A percentile compares a stretch with the other conserved stretches of the same genome.
phyloP scores from a whole-genome alignment of 2,888 invertebrate genomes.

The Bibio marci region DNA sequence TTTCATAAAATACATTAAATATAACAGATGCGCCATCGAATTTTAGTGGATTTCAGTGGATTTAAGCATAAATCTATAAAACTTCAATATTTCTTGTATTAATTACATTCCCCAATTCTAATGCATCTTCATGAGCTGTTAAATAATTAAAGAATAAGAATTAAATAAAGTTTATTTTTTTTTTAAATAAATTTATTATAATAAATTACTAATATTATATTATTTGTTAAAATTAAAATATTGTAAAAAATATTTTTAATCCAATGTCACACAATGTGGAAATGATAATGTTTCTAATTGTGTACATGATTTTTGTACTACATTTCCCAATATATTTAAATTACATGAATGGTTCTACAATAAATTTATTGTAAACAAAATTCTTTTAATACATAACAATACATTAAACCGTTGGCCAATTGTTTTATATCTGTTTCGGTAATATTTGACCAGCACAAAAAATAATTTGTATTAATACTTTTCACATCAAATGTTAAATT shows the following conservation, averaged over 20 bases:
- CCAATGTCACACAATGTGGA: slow-evolving; percentile 24
- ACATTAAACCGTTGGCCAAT: slow-evolving; percentile 22
- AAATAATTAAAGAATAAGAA: neutral
- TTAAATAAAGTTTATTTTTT: neutral
- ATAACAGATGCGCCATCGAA: slow-evolving; percentile 25
- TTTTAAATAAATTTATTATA: neutral
- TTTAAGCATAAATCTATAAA: slow-evolving; percentile 22
- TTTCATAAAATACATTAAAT: slow-evolving; percentile 16
- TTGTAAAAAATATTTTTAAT: slow-evolving; percentile 20
- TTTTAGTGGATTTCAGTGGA: slow-evolving; percentile 27
- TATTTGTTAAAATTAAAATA: slow-evolving; percentile 25
- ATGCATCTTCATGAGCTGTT: slow-evolving; percentile 23
- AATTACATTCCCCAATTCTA: slow-evolving; percentile 19
- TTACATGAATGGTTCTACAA: slow-evolving; percentile 21
- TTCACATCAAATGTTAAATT: slow-evolving; percentile 25
- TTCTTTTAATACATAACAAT: slow-evolving; percentile 21
- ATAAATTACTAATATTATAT: slow-evolving; percentile 21
- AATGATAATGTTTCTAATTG: slow-evolving; percentile 19
- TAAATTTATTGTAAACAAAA: slow-evolving; percentile 26
- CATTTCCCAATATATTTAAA: slow-evolving; percentile 20
- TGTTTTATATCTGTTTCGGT: slow-evolving; percentile 21
- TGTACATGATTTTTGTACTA: slow-evolving; percentile 25
- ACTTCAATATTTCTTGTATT: slow-evolving; percentile 16
- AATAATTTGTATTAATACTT: slow-evolving; percentile 24
- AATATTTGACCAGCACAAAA: slow-evolving; percentile 24